phyloP scores from a whole-genome alignment of 1,140 invertebrate species.

The Bilobella aurantiaca region DNA sequence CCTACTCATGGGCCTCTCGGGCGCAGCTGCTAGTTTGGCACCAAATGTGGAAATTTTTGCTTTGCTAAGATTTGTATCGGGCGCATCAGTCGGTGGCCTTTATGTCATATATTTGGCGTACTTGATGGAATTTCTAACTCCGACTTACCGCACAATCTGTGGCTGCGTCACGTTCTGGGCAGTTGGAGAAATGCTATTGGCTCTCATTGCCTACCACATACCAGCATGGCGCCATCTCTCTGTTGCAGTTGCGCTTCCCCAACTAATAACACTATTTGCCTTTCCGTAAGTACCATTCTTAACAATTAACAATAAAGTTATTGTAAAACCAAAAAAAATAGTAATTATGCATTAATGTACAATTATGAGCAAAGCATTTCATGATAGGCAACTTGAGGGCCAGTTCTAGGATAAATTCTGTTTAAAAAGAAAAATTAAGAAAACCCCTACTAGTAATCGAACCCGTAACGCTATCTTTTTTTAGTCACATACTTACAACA shows the following conservation, averaged over 20 bases:
- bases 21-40: constrained; percentile 10
- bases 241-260: not conserved
- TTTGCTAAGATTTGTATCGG: not conserved
- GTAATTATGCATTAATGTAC: too few species aligned
- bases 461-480: too few species aligned
- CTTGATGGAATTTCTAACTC: constrained; percentile 34
- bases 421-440: too few species aligned
- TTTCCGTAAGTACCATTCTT: constrained; percentile 21
- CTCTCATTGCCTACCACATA: constrained; percentile 16
- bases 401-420: too few species aligned
- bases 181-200: constrained; percentile 31
- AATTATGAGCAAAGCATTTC: too few species aligned
- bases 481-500: too few species aligned
- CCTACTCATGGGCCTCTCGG: constrained; percentile 23
- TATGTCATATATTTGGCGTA: constrained; percentile 27
- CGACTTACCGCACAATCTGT: constrained; percentile 26
- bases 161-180: constrained; percentile 31
- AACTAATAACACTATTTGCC: not conserved
- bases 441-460: too few species aligned
- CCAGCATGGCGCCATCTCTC: constrained; percentile 14
- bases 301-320: too few species aligned
- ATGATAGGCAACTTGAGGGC: too few species aligned
- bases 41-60: constrained; percentile 13
- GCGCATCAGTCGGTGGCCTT: constrained; percentile 25
- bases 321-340: too few species aligned